Evolutionary conservation across 2,113 vertebrate species (phyloP).

Genomic region (Eleginops maclovinus): DNA sequence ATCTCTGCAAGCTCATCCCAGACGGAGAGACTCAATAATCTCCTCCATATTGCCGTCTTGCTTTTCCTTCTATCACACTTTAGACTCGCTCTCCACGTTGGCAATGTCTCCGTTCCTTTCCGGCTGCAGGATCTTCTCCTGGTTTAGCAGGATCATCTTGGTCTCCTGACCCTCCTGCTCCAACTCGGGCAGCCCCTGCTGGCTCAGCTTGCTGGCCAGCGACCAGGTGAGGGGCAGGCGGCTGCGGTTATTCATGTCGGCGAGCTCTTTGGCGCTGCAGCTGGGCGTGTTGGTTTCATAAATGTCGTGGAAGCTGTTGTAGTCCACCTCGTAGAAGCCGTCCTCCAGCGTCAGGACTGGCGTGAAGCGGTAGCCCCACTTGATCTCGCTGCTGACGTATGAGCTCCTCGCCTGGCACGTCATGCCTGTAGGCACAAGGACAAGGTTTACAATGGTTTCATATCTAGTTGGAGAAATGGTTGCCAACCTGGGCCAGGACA

Average conservation of each 20-base stretch:
- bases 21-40: constrained; percentile 35
- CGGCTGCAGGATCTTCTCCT: constrained; percentile 81
- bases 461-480: too few relatives aligned
- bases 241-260: constrained; percentile 86
- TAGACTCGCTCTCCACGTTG: constrained; percentile 95
- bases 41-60: too few relatives aligned
- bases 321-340: constrained; percentile 98
- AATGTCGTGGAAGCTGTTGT: constrained; percentile 98
- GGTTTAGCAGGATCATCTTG: constrained; percentile 53
- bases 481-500: too few relatives aligned
- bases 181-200: constrained; percentile 89
- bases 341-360: constrained; percentile 97
- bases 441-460: too few relatives aligned
- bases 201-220: constrained; percentile 93
- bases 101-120: constrained; percentile 94
- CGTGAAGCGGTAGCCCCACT: constrained; percentile 97
- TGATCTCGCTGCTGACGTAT: constrained; percentile 94
- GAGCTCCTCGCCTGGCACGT: constrained; percentile 98
- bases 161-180: constrained; percentile 88
- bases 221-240: constrained; percentile 95
- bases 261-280: constrained; percentile 93
- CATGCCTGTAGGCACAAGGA: constrained; percentile 86
- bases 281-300: constrained; percentile 96
- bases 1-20: constrained; percentile 3
- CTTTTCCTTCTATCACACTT: constrained; percentile 78